Evolutionary conservation across 2,888 invertebrate genomes (phyloP), one percentile per base, ranked within the genome.

Genomic region (Drosophila pegasa): DNA sequence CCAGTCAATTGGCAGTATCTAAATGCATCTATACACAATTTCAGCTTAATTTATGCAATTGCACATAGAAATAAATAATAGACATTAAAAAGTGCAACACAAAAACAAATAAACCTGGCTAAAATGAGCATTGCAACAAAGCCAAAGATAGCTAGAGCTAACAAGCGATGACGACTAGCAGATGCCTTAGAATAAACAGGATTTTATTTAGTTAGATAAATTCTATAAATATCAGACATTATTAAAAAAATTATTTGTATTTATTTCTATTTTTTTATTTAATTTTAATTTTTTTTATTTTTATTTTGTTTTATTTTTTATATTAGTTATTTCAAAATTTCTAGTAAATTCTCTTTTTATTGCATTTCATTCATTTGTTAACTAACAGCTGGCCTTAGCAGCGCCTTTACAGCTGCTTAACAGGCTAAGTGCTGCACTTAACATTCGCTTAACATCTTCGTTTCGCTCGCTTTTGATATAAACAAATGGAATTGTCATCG

Each of bases 401-500:
- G 45, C 14, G 10, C 7, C 9, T 31, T 51, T 50, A 47, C 35
- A 63, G 69, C 40, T 25, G 52, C 33, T 20, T 40, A 48, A 35
- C 51, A 60, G 51, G 22, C 31, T 38, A 40, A 10, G 38, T 41
- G 18, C 35, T 68, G 40, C 31, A 33, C 51, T 45, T 48, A 12
- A 22, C 52, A 40, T 61, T 67, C 50, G 35, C 43, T 63, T 29
- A 41, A 54, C 22, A 57, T 41, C 18, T 45, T 51, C 45, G 20
- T 9, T 10, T 31, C 59, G 57, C 45, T 75, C 37, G 48, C 65
- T 82, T 69, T 86, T 71, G 67, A 68, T 80, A 78, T 71, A 86
- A 88, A 83, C 83, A 83, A 83, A 83, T 78, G 55, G 65, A 74
- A 82, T 70, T 70, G 75, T 68, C 84, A 80, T 63, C 71, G 68